Evolutionary conservation across 1,140 invertebrate species (phyloP).

Genomic region (Drosophila serrata): DNA sequence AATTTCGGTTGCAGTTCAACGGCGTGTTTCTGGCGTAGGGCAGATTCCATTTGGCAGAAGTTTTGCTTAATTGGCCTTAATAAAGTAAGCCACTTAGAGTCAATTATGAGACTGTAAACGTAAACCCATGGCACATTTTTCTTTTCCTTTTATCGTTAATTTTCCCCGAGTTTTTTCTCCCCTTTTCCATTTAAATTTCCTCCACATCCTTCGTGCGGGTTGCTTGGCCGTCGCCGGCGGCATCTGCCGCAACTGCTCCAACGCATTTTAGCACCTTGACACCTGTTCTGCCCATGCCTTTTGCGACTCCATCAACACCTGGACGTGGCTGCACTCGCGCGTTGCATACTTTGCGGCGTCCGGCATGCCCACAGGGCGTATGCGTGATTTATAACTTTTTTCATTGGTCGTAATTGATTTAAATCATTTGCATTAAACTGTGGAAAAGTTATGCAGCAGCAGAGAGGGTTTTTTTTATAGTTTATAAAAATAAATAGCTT

Average conservation of each 20-base stretch:
- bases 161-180: background rate
- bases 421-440: constrained; percentile 14
- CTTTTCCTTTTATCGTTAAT: background rate
- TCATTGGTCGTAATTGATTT: constrained; percentile 1
- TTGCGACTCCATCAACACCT: constrained; percentile 10
- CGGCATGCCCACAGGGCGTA: constrained; percentile 10
- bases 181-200: constrained; percentile 27
- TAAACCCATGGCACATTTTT: constrained; percentile 5
- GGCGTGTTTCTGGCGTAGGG: background rate
- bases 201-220: constrained; percentile 11
- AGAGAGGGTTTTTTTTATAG: background rate
- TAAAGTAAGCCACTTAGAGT: constrained; percentile 42
- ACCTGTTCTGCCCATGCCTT: constrained; percentile 23
- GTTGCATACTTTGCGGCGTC: constrained; percentile 61
- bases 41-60: constrained; percentile 18
- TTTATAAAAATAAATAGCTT: background rate
- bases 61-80: constrained; percentile 37
- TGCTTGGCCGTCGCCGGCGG: constrained; percentile 13
- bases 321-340: constrained; percentile 44
- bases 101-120: constrained; percentile 30
- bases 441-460: too few relatives aligned
- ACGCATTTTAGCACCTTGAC: constrained; percentile 39
- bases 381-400: constrained; percentile 4
- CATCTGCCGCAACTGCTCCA: constrained; percentile 11
- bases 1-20: constrained; percentile 44